Conservation (phyloP, 2,113 vertebrate species). For the Sphaerodactylus townsendi region DNA sequence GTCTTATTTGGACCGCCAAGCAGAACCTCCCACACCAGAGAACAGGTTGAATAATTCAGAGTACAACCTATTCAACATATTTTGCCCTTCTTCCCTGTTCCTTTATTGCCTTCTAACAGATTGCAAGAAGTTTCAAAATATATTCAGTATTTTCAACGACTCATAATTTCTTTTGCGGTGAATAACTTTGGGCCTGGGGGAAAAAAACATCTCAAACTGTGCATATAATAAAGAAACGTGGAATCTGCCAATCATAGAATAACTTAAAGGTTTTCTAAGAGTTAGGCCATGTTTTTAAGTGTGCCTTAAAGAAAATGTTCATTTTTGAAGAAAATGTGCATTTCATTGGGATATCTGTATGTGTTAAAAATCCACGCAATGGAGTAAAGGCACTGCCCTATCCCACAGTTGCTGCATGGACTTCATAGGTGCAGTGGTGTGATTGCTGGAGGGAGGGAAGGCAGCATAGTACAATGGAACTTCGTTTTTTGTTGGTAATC, state of each 20-base stretch:
- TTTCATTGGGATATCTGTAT: too few relatives aligned
- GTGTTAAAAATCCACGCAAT: background rate
- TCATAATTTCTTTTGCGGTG: constrained; percentile 42
- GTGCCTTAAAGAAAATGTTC: constrained; percentile 53
- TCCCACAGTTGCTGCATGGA: background rate
- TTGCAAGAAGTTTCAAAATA: constrained; percentile 36
- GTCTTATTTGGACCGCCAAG: constrained; percentile 30
- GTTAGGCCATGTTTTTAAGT: constrained; percentile 52
- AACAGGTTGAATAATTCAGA: constrained; percentile 49
- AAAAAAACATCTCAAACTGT: constrained; percentile 54
- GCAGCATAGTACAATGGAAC: too few relatives aligned
- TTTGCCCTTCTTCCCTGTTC: constrained; percentile 36
- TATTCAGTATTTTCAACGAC: constrained; percentile 62
- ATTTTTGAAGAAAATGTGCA: background rate
- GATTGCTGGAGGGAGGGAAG: too few relatives aligned
- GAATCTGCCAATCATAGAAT: constrained; percentile 49
- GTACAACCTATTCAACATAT: constrained; percentile 43
- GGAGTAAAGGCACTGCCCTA: background rate
- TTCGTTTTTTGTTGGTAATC: too few relatives aligned
- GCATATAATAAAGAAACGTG: constrained; percentile 45
- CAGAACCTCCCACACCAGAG: constrained; percentile 23
- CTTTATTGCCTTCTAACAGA: constrained; percentile 54
- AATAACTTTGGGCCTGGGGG: constrained; percentile 25
- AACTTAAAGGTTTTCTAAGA: constrained; percentile 47
- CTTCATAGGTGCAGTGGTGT: background rate